A percentile compares a stretch with the other conserved stretches of the same genome.
These are phyloP conservation scores for Pycnonotus jocosus DNA, from an alignment of 2,113 vertebrate species.

Conservation along the genomic window DNA sequence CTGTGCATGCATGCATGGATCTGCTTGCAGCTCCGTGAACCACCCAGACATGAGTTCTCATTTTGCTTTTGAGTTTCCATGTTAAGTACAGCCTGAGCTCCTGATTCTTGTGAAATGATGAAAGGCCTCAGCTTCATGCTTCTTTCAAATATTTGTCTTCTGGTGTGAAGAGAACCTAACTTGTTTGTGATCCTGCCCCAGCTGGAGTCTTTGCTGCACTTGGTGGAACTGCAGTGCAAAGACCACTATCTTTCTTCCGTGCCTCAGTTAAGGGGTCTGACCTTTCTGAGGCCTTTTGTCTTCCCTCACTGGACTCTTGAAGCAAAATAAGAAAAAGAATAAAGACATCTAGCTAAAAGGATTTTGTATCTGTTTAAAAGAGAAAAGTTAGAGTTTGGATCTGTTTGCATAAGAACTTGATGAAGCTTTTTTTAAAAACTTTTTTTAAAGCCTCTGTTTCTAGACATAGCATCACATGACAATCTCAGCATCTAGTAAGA, in stretches of 20 bases:
- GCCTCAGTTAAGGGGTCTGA: background rate
- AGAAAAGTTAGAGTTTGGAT: background rate
- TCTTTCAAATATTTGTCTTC: background rate
- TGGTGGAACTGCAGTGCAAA: background rate
- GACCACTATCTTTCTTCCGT: background rate
- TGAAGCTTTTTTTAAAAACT: background rate
- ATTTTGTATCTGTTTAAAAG: background rate
- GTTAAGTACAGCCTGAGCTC: background rate
- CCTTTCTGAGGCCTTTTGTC: background rate
- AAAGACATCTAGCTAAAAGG: background rate
- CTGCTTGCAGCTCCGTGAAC: background rate
- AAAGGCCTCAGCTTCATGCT: background rate
- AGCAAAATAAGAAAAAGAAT: background rate
- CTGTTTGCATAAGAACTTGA: background rate
- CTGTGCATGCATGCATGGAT: background rate
- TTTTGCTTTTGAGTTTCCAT: background rate
- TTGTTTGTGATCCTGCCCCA: background rate
- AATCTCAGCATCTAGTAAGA: background rate
- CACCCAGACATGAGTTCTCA: background rate
- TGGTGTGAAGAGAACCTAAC: background rate
- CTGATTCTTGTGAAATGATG: background rate
- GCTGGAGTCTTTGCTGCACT: background rate
- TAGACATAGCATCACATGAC: background rate
- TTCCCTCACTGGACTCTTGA: background rate
- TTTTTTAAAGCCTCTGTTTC: background rate